Evolutionary conservation across 2,113 vertebrate species (phyloP), one percentile per base, ranked within the genome.

Genomic region (Odontophorus gujanensis): DNA sequence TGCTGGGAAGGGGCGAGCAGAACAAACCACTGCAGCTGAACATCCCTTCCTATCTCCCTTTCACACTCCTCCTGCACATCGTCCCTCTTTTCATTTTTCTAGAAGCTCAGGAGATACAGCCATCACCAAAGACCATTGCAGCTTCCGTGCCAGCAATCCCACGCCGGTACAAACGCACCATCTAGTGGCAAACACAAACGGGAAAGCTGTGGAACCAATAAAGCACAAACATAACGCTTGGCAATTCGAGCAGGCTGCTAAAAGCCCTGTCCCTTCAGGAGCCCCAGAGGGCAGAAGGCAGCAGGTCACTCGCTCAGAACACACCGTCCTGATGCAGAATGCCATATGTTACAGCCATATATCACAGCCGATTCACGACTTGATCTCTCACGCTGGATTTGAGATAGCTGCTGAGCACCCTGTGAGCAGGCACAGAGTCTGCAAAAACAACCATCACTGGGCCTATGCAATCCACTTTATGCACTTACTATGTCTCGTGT

Each of bases 71-170:
- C 50, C 36, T 4, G 2, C 0, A 1, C 0, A 2, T 4, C 2
- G 59, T 48, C 19, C 8, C 2, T 0, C 32, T 4, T 71, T 71
- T 13, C 3, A 1, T 28, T 66, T 66, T 53, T 6, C 43, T 81
- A 1, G 42, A 18, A 18, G 20, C 24, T 7, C 26, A 9, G 38
- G n/a, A 32, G 74, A 6, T 1, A n/a, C 32, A 9, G 36, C 2
- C 0, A 6, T 1, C 51, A 30, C 28, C 0, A 0, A 50, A 21
- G 14, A 14, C 30, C 43, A 7, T 3, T 1, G 1, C 24, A 38
- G n/a, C n/a, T 42, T 11, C 62, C 0, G 2, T 3, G 2, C 0
- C 1, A 0, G 5, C 4, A 0, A 2, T 2, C 19, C 55, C 32
- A 0, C 0, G 5, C 77, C 5, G 76, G 88, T 58, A n/a, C 83